Evolutionary conservation across 2,797 vertebrate species (phyloP).

Genomic region (Florisuga fusca): DNA sequence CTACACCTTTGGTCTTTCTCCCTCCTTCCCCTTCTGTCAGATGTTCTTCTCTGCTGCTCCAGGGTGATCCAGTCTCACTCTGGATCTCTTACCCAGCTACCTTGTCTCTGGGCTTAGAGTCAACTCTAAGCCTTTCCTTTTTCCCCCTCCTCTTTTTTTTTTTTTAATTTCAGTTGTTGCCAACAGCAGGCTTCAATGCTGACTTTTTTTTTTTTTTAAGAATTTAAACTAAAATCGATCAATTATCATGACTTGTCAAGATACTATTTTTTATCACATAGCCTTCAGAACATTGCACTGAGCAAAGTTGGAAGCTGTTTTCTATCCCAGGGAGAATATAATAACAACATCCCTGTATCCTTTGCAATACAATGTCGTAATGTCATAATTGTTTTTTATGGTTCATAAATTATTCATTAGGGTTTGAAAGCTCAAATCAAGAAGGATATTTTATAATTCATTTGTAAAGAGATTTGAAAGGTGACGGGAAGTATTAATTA

Average conservation of each 20-base stretch:
- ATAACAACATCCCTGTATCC: not conserved
- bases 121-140: too few species aligned
- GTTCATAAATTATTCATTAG: not conserved
- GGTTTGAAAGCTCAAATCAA: conserved; percentile 6
- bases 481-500: not conserved
- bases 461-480: not conserved
- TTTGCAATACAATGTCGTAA: not conserved
- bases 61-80: conserved; percentile 15
- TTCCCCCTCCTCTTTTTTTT: not conserved
- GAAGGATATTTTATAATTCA: not conserved
- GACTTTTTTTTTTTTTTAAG: not conserved
- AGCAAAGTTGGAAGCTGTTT: conserved; percentile 64
- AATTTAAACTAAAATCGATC: not conserved
- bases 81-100: conserved; percentile 9
- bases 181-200: not conserved
- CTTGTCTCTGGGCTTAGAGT: not conserved
- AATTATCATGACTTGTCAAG: not conserved
- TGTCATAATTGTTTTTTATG: not conserved
- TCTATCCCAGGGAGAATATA: not conserved
- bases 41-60: conserved; percentile 30
- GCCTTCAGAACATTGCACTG: conserved; percentile 66
- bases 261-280: not conserved
- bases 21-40: not conserved
- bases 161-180: not conserved
- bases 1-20: conserved; percentile 41